Evolutionary conservation across 1,140 invertebrate species (phyloP).

Genomic region (Caenorhabditis inopinata): DNA sequence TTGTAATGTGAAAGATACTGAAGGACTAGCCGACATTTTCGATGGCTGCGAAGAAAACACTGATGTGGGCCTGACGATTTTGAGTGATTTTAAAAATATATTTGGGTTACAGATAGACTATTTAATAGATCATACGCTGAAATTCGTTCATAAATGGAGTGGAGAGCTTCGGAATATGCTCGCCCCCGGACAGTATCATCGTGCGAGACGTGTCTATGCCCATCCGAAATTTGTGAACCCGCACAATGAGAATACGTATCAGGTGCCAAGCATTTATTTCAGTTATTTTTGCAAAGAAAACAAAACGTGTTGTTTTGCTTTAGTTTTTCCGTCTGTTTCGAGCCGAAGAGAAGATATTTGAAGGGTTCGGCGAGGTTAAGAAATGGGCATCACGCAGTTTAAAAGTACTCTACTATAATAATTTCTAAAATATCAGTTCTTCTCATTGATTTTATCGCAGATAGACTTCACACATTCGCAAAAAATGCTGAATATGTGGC

Average conservation of each 20-base stretch:
- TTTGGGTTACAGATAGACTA: neutral
- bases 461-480: neutral
- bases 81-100: neutral
- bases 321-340: neutral
- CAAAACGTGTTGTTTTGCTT: neutral
- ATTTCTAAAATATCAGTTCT: too few species aligned
- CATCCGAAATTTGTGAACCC: slow-evolving; percentile 10
- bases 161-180: neutral
- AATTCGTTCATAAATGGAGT: slow-evolving; percentile 4
- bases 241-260: neutral
- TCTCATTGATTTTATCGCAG: neutral
- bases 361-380: neutral
- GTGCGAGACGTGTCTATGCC: neutral
- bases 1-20: neutral
- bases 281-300: too few species aligned
- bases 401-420: neutral
- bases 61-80: neutral
- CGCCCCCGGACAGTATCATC: neutral
- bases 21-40: neutral
- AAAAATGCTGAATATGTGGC: neutral
- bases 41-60: neutral
- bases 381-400: neutral
- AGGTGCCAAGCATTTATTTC: neutral
- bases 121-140: neutral
- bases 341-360: neutral